These are phyloP conservation scores for Maniola jurtina DNA, from an alignment of 1,140 invertebrate species.

Conservation along the genomic window DNA sequence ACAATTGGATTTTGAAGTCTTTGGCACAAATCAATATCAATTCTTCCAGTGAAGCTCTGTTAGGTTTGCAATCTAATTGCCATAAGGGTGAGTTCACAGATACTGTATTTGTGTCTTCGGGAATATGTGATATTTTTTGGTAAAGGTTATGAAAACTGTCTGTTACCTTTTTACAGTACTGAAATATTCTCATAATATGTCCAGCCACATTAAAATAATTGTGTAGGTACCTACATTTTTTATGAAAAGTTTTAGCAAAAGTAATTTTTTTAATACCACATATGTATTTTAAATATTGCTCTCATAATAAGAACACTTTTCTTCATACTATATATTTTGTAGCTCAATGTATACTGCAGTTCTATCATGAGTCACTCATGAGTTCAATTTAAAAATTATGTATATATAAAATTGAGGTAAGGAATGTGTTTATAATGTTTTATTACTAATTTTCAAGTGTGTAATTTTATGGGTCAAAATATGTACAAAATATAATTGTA, in stretches of 20 bases:
- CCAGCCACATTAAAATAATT: neutral
- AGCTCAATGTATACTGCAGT: too few relatives aligned
- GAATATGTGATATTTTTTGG: slow-evolving; percentile 30
- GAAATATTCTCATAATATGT: neutral
- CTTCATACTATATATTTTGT: neutral
- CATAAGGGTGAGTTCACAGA: slow-evolving; percentile 6
- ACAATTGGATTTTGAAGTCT: slow-evolving; percentile 4
- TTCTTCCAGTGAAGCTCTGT: neutral
- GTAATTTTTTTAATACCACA: too few relatives aligned
- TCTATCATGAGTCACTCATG: too few relatives aligned
- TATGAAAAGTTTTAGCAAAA: too few relatives aligned
- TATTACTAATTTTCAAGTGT: slow-evolving; percentile 1
- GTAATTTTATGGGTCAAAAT: slow-evolving; percentile 12
- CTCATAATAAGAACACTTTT: too few relatives aligned
- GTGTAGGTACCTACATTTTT: neutral
- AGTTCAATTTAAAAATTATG: slow-evolving; percentile 14
- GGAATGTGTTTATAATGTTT: neutral
- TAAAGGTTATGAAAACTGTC: slow-evolving; percentile 12
- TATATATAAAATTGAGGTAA: neutral
- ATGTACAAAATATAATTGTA: slow-evolving; percentile 27
- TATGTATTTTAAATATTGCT: too few relatives aligned
- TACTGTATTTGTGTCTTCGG: slow-evolving; percentile 21
- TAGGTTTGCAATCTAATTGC: neutral
- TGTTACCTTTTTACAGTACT: neutral
- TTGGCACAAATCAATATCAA: slow-evolving; percentile 6